These are phyloP conservation scores for Hydriomena furcata DNA, from an alignment of 2,888 invertebrate genomes.

Conservation along the genomic window DNA sequence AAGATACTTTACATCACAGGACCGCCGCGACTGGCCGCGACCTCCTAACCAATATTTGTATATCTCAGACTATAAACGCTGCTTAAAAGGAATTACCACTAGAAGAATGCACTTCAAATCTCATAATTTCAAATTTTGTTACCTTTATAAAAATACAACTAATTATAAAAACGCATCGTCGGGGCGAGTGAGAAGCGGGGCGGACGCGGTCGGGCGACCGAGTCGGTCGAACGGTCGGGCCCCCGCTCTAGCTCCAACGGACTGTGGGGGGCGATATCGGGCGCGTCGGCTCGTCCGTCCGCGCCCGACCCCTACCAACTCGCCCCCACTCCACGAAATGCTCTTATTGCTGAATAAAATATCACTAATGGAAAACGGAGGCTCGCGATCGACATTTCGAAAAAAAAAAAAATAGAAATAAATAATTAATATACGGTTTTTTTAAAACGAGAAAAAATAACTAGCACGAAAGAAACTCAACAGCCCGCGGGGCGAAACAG, in stretches of 20 bases:
- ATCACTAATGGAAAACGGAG: slow-evolving; percentile 83
- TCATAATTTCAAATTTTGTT: slow-evolving; percentile 79
- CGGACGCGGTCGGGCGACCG: slow-evolving; percentile 11
- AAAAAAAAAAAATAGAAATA: slow-evolving; percentile 62
- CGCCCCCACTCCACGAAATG: slow-evolving; percentile 64
- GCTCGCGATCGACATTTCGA: slow-evolving; percentile 73
- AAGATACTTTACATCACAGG: slow-evolving; percentile 79
- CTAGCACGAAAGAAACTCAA: slow-evolving; percentile 78
- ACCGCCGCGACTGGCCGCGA: slow-evolving; percentile 35
- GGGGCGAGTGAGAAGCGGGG: slow-evolving; percentile 35
- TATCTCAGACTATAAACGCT: slow-evolving; percentile 75
- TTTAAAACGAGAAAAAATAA: slow-evolving; percentile 69
- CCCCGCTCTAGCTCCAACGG: neutral
- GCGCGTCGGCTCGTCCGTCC: neutral
- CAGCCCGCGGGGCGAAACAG: slow-evolving; percentile 76
- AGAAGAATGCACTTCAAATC: slow-evolving; percentile 83
- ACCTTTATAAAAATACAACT: slow-evolving; percentile 75
- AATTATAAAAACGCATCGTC: slow-evolving; percentile 64
- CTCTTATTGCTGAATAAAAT: slow-evolving; percentile 83
- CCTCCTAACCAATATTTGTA: slow-evolving; percentile 42
- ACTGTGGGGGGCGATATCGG: neutral
- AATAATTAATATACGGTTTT: slow-evolving; percentile 77
- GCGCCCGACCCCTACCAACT: slow-evolving; percentile 13
- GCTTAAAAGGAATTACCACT: slow-evolving; percentile 80
- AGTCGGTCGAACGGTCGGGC: slow-evolving; percentile 3